These are phyloP conservation scores for Austrolebias charrua DNA, from an alignment of 2,797 vertebrate species.

Conservation along the genomic window DNA sequence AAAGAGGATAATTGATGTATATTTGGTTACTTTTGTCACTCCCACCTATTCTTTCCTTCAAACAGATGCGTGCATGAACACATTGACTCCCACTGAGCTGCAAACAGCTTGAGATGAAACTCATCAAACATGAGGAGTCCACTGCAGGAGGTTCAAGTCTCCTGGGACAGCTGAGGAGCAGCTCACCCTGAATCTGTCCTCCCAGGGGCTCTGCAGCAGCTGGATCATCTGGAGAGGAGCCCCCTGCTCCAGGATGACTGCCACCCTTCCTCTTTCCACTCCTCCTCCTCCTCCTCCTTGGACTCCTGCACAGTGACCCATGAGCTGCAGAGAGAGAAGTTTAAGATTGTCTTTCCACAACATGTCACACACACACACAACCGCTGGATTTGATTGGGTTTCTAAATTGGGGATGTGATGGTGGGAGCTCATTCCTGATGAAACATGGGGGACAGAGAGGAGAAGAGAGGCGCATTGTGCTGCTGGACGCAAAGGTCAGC, in stretches of 20 bases:
- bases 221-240: slow-evolving; percentile 92
- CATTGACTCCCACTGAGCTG: slow-evolving; percentile 54
- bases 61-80: slow-evolving; percentile 29
- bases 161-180: no score
- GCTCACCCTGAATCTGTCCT: slow-evolving; percentile 93
- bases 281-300: slow-evolving; percentile 57
- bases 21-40: slow-evolving; percentile 9
- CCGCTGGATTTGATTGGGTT: no score
- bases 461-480: slow-evolving; percentile 73
- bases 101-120: slow-evolving; percentile 57
- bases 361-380: no score
- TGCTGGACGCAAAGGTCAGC: slow-evolving; percentile 67
- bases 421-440: slow-evolving; percentile 54
- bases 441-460: slow-evolving; percentile 28
- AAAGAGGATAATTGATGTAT: slow-evolving; percentile 37
- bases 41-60: slow-evolving; percentile 31
- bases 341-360: no score
- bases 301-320: slow-evolving; percentile 84
- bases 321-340: slow-evolving; percentile 80
- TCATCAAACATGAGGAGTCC: slow-evolving; percentile 75
- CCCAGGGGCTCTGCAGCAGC: slow-evolving; percentile 94
- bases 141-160: slow-evolving; percentile 58
- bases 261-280: slow-evolving; percentile 79
- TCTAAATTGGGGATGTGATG: slow-evolving; percentile 47
- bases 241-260: slow-evolving; percentile 88